A percentile compares a stretch with the other conserved stretches of the same genome.
These are phyloP conservation scores for Centropristis striata DNA, from an alignment of 2,113 vertebrate species.

Conservation along the genomic window DNA sequence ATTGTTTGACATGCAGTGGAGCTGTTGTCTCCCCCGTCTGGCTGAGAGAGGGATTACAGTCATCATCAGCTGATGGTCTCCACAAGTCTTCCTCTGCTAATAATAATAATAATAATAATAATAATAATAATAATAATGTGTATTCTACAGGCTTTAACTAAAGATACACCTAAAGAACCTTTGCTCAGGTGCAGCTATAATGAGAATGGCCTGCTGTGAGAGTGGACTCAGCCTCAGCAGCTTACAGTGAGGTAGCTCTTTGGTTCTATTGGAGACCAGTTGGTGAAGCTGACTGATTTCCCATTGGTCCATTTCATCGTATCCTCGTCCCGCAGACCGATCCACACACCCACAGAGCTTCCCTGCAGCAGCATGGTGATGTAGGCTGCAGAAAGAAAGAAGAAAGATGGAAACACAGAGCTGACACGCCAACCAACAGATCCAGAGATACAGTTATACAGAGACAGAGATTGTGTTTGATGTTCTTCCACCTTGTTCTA, in stretches of 20 bases:
- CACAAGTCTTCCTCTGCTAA: too few species aligned
- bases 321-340: constrained; percentile 87
- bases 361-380: constrained; percentile 95
- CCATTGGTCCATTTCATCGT: constrained; percentile 88
- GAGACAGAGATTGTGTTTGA: not conserved
- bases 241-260: constrained; percentile 78
- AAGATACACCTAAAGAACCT: too few species aligned
- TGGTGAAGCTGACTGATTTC: constrained; percentile 86
- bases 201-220: too few species aligned
- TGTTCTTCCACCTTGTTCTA: constrained; percentile 91
- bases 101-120: too few species aligned
- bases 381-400: constrained; percentile 86
- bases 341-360: constrained; percentile 90
- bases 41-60: too few species aligned
- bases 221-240: too few species aligned
- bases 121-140: too few species aligned
- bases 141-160: too few species aligned
- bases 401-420: not conserved
- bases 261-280: constrained; percentile 91
- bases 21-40: too few species aligned
- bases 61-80: too few species aligned
- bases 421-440: not conserved
- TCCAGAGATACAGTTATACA: not conserved
- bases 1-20: too few species aligned
- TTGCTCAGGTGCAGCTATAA: too few species aligned